phyloP scores from a whole-genome alignment of 2,888 invertebrate genomes.

The Nowickia ferox region DNA sequence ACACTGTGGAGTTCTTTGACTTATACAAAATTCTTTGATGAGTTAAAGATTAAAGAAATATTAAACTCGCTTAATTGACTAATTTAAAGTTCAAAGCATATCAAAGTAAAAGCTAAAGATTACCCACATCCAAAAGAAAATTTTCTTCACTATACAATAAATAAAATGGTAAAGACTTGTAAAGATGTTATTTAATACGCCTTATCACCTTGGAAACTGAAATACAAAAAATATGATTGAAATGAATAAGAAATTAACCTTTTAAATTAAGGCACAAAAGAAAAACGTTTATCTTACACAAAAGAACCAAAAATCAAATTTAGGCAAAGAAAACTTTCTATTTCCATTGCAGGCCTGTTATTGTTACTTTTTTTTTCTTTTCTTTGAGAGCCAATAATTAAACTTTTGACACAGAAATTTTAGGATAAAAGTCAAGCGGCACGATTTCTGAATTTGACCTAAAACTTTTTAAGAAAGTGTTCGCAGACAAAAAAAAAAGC shows the following conservation, averaged over 20 bases:
- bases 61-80: background rate
- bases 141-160: background rate
- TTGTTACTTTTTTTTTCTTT: too few relatives aligned
- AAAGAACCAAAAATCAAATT: background rate
- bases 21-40: too few relatives aligned
- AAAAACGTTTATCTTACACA: background rate
- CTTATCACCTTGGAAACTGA: background rate
- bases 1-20: too few relatives aligned
- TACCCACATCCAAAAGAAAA: background rate
- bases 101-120: background rate
- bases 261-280: background rate
- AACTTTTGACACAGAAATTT: background rate
- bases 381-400: background rate
- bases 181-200: background rate
- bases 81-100: background rate
- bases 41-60: background rate
- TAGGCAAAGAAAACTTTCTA: background rate
- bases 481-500: background rate
- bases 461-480: background rate
- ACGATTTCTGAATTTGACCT: background rate
- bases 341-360: background rate
- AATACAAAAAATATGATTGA: background rate
- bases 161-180: background rate
- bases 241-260: slow-evolving; percentile 1
- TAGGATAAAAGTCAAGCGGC: background rate